A percentile compares a stretch with the other conserved stretches of the same genome.
phyloP scores from a whole-genome alignment of 1,140 invertebrate genomes.

The Colletes latitarsis region DNA sequence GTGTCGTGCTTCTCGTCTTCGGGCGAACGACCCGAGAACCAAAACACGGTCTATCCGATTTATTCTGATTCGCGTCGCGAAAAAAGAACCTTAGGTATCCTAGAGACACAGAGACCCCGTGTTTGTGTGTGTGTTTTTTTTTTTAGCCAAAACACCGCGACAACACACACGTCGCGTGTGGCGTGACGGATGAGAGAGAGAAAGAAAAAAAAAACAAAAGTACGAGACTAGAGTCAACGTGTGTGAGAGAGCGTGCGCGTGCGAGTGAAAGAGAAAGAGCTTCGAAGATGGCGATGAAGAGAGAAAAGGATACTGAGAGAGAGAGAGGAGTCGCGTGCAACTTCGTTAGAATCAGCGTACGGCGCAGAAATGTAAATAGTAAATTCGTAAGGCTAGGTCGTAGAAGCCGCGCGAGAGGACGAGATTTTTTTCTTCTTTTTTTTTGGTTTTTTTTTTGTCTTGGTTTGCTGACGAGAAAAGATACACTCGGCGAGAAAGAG shows the following conservation, averaged over 20 bases:
- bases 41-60: constrained; percentile 19
- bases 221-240: constrained; percentile 31
- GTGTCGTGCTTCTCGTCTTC: constrained; percentile 57
- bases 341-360: constrained; percentile 31
- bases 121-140: background rate
- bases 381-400: constrained; percentile 60
- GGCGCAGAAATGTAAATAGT: constrained; percentile 58
- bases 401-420: constrained; percentile 52
- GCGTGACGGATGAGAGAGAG: constrained; percentile 1
- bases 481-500: constrained; percentile 16
- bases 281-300: background rate
- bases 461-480: constrained; percentile 3
- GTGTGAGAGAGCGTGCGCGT: background rate
- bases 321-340: constrained; percentile 21
- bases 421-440: constrained; percentile 35
- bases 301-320: no score
- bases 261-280: constrained; percentile 4
- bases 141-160: no score
- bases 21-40: constrained; percentile 26
- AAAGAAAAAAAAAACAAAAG: constrained; percentile 1
- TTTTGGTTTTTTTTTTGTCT: no score
- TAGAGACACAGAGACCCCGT: constrained; percentile 6
- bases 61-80: constrained; percentile 48
- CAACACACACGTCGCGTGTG: no score
- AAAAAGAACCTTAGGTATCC: constrained; percentile 33